A percentile compares a stretch with the other conserved stretches of the same genome.
phyloP scores from a whole-genome alignment of 2,888 invertebrate species.

The Sepioteuthis lessoniana region DNA sequence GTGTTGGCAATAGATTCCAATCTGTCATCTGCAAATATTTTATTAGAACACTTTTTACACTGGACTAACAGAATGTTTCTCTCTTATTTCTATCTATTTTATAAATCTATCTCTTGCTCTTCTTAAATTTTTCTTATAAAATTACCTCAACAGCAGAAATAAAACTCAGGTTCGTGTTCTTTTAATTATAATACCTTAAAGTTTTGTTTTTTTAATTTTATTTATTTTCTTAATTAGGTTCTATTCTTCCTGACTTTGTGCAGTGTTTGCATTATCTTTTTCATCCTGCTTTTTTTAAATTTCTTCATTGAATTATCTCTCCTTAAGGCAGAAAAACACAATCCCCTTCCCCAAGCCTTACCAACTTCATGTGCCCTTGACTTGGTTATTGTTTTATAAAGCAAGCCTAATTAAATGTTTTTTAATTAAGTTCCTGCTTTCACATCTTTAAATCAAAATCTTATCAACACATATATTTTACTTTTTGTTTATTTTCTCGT shows the following conservation, averaged over 20 bases:
- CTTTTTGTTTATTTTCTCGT: too few species aligned
- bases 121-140: not conserved
- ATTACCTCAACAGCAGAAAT: not conserved
- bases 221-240: not conserved
- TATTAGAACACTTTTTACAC: too few species aligned
- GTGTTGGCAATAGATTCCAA: too few species aligned
- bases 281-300: not conserved
- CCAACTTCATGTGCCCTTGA: not conserved
- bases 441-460: not conserved
- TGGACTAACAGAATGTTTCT: too few species aligned
- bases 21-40: too few species aligned
- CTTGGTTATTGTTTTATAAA: constrained; percentile 3
- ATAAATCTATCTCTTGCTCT: too few species aligned
- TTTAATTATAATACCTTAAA: not conserved
- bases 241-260: constrained; percentile 1
- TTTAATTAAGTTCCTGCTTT: not conserved
- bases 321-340: constrained; percentile 1
- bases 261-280: not conserved
- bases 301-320: not conserved
- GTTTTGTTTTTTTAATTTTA: not conserved
- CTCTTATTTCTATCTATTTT: too few species aligned
- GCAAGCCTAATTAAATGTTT: not conserved
- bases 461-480: not conserved
- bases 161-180: not conserved
- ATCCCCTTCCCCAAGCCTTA: not conserved